phyloP scores from a whole-genome alignment of 2,797 vertebrate genomes.

The Hydrophis major region DNA sequence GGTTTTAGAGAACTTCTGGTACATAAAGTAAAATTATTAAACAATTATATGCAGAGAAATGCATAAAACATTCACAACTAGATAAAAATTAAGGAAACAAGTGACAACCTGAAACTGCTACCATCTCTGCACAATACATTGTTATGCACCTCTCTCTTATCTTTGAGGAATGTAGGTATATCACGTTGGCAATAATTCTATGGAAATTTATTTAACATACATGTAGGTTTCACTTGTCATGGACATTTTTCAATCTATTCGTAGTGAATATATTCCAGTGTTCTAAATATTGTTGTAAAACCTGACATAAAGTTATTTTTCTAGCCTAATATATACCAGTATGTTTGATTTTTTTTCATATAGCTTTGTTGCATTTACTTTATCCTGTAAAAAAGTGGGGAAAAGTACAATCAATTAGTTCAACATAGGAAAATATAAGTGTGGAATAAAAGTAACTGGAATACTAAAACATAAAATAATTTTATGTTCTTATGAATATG shows the following conservation, averaged over 20 bases:
- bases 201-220: neutral
- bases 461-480: slow-evolving; percentile 17
- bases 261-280: neutral
- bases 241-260: neutral
- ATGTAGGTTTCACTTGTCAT: neutral
- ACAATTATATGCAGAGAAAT: too few species aligned
- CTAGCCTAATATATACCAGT: neutral
- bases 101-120: neutral
- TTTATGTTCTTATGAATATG: slow-evolving; percentile 47
- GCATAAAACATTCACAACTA: too few species aligned
- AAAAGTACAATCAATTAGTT: neutral
- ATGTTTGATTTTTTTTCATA: neutral
- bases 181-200: neutral
- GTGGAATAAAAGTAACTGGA: slow-evolving; percentile 27
- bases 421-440: slow-evolving; percentile 22
- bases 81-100: neutral
- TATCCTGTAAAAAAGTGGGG: neutral
- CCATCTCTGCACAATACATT: neutral
- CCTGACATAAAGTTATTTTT: neutral
- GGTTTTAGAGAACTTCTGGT: too few species aligned
- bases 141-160: neutral
- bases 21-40: too few species aligned
- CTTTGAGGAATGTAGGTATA: neutral
- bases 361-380: neutral
- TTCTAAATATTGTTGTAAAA: neutral